A percentile compares a stretch with the other conserved stretches of the same genome.
Evolutionary conservation across 2,797 vertebrate species (phyloP).

Genomic region (Acipenser ruthenus): DNA sequence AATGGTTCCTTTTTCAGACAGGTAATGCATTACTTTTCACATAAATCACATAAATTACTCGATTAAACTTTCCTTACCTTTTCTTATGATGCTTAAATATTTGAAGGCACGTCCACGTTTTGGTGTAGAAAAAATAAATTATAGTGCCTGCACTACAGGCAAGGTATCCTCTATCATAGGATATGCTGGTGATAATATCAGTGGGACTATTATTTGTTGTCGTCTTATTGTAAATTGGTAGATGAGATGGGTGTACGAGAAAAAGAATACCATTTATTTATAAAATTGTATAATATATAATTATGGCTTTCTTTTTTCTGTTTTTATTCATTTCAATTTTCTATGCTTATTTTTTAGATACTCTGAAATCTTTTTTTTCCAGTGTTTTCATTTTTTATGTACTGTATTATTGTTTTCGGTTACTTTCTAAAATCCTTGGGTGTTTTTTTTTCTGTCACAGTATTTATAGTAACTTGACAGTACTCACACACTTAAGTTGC

Average conservation of each 20-base stretch:
- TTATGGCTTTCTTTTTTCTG: constrained; percentile 1
- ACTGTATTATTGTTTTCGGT: no score
- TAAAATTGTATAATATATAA: constrained; percentile 19
- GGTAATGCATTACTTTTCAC: background rate
- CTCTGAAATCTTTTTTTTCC: no score
- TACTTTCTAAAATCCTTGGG: no score
- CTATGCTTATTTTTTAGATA: constrained; percentile 25
- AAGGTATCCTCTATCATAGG: background rate
- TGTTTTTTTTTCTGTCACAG: no score
- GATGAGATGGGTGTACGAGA: no score
- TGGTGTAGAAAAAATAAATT: background rate
- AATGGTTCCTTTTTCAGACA: background rate
- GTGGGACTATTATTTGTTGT: background rate
- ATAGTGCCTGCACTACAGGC: background rate
- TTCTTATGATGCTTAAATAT: background rate
- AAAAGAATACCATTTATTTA: constrained; percentile 18
- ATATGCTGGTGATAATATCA: background rate
- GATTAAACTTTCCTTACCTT: background rate
- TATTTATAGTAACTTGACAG: no score
- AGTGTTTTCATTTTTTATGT: no score
- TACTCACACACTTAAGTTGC: no score
- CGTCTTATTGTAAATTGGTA: no score
- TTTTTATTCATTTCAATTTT: constrained; percentile 13
- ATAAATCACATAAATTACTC: background rate
- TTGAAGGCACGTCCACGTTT: background rate